These are phyloP conservation scores for Champsocephalus esox DNA, from an alignment of 2,797 vertebrate species.

Conservation along the genomic window DNA sequence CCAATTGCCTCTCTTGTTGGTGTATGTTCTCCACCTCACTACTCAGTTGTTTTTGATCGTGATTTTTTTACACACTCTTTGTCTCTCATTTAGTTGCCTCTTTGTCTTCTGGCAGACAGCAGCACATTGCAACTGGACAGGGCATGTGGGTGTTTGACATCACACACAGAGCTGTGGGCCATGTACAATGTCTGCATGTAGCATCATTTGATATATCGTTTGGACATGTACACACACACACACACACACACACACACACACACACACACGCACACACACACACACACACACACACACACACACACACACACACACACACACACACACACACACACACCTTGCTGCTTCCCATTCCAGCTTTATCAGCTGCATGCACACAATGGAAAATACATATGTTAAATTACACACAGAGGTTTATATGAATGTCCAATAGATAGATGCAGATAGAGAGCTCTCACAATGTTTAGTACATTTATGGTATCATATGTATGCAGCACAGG, in stretches of 20 bases:
- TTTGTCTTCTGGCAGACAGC: constrained; percentile 67
- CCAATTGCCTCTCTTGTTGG: background rate
- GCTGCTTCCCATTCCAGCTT: constrained; percentile 15
- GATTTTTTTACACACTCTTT: background rate
- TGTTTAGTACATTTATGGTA: constrained; percentile 21
- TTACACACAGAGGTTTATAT: constrained; percentile 25
- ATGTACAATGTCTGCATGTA: constrained; percentile 47
- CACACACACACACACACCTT: background rate
- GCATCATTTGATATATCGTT: constrained; percentile 49
- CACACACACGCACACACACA: background rate
- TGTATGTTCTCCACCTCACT: background rate
- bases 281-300: too few relatives aligned
- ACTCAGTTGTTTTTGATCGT: background rate
- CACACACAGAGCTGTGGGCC: constrained; percentile 47
- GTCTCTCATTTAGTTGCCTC: constrained; percentile 26
- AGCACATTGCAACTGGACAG: constrained; percentile 68
- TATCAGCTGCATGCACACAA: constrained; percentile 23
- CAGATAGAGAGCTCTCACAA: constrained; percentile 35
- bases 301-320: background rate
- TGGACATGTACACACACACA: background rate
- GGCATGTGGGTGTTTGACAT: constrained; percentile 69
- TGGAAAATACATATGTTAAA: constrained; percentile 36
- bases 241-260: background rate
- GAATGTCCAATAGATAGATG: constrained; percentile 36
- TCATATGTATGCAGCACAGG: constrained; percentile 41